These are phyloP conservation scores for Lampris megalopsis DNA, from an alignment of 2,113 vertebrate species.

Conservation along the genomic window DNA sequence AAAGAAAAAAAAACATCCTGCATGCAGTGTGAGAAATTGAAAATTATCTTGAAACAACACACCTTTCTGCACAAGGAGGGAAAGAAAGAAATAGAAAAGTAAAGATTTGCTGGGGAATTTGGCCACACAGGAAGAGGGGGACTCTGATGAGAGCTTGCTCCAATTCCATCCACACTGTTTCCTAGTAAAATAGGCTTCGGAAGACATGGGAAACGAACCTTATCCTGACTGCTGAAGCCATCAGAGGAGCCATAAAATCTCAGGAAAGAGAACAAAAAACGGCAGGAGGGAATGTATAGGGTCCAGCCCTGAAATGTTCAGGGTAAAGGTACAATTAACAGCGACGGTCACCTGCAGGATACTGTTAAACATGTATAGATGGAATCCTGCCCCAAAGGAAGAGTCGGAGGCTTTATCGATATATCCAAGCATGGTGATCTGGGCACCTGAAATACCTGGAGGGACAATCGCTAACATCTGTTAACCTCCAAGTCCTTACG, in stretches of 20 bases:
- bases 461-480: constrained; percentile 37
- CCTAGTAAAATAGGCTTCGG: constrained; percentile 11
- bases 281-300: constrained; percentile 1
- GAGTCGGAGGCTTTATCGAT: constrained; percentile 21
- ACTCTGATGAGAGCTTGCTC: background rate
- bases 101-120: background rate
- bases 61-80: background rate
- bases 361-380: background rate
- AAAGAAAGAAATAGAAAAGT: background rate
- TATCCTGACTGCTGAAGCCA: constrained; percentile 44
- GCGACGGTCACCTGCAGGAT: constrained; percentile 18
- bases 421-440: background rate
- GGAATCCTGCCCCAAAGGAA: constrained; percentile 2
- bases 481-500: constrained; percentile 19
- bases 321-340: constrained; percentile 43
- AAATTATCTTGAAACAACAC: too few relatives aligned
- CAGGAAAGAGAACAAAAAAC: constrained; percentile 27
- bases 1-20: too few relatives aligned
- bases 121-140: background rate
- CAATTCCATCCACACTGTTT: constrained; percentile 3
- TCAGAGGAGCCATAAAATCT: constrained; percentile 47
- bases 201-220: constrained; percentile 20
- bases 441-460: constrained; percentile 9
- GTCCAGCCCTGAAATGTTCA: constrained; percentile 36
- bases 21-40: too few relatives aligned